Conservation (phyloP, 2,113 vertebrate species). For the Pica pica region DNA sequence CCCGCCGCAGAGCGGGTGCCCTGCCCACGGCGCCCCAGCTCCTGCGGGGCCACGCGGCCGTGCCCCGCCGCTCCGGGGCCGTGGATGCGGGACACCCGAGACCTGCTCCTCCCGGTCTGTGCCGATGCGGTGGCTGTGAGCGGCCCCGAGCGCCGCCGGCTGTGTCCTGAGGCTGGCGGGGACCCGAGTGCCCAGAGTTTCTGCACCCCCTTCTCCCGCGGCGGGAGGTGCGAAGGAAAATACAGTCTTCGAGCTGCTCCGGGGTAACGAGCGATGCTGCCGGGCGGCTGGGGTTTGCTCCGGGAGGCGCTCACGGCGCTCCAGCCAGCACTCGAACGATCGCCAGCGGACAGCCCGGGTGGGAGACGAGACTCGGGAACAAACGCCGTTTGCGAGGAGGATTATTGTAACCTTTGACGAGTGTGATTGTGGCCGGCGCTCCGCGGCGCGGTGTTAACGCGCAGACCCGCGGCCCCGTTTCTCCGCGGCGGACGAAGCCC, state of each 20-base stretch:
- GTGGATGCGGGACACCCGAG: neutral
- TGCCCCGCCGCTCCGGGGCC: fast-evolving
- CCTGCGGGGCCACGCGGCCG: neutral
- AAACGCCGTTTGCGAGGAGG: neutral
- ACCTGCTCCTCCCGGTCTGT: no score
- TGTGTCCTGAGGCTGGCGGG: neutral
- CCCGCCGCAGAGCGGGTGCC: neutral
- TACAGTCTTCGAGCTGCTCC: fast-evolving
- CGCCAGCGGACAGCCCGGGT: neutral
- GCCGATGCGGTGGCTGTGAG: fast-evolving
- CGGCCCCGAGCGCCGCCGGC: no score
- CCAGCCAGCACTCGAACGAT: neutral
- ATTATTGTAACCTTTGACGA: fast-evolving
- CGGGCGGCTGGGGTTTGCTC: neutral
- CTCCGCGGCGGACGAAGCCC: neutral
- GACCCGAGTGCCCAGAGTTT: fast-evolving
- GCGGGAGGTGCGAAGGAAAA: neutral
- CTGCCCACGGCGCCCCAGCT: neutral
- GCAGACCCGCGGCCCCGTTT: neutral
- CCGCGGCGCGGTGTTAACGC: neutral
- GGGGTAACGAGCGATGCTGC: neutral
- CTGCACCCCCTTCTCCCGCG: neutral
- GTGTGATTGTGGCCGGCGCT: fast-evolving
- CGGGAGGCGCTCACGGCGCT: neutral
- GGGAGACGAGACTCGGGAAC: neutral